phyloP scores from a whole-genome alignment of 2,888 invertebrate species.

The Acleris literana region DNA sequence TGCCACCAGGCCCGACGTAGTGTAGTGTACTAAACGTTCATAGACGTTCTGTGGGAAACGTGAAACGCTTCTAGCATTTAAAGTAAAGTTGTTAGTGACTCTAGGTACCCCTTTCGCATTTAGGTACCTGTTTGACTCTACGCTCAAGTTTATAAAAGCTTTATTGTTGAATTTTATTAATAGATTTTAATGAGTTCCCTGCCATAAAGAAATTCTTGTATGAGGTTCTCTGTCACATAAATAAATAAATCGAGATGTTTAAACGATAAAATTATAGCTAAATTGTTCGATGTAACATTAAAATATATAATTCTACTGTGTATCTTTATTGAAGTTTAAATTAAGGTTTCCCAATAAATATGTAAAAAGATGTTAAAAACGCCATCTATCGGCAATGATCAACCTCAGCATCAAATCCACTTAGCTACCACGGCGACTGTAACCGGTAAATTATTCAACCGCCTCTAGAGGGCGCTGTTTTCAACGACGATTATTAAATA shows the following conservation, averaged over 20 bases:
- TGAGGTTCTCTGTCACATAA: slow-evolving; percentile 63
- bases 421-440: too few species aligned
- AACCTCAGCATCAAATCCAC: too few species aligned
- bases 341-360: background rate
- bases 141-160: slow-evolving; percentile 81
- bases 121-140: slow-evolving; percentile 77
- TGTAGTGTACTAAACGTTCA: slow-evolving; percentile 61
- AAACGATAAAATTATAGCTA: slow-evolving; percentile 63
- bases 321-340: slow-evolving; percentile 17
- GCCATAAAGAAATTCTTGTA: slow-evolving; percentile 65
- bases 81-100: slow-evolving; percentile 74
- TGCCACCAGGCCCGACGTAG: slow-evolving; percentile 53
- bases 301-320: slow-evolving; percentile 47
- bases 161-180: slow-evolving; percentile 78
- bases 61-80: slow-evolving; percentile 80
- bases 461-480: too few species aligned
- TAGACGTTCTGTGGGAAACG: slow-evolving; percentile 77
- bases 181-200: slow-evolving; percentile 75
- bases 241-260: slow-evolving; percentile 63
- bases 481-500: too few species aligned
- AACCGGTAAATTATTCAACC: too few species aligned
- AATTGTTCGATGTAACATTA: slow-evolving; percentile 75
- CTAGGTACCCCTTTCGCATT: slow-evolving; percentile 72
- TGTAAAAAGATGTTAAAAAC: background rate
- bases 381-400: slow-evolving; percentile 19